Evolutionary conservation across 2,888 invertebrate genomes (phyloP).

Genomic region (Drosophila tripunctata): DNA sequence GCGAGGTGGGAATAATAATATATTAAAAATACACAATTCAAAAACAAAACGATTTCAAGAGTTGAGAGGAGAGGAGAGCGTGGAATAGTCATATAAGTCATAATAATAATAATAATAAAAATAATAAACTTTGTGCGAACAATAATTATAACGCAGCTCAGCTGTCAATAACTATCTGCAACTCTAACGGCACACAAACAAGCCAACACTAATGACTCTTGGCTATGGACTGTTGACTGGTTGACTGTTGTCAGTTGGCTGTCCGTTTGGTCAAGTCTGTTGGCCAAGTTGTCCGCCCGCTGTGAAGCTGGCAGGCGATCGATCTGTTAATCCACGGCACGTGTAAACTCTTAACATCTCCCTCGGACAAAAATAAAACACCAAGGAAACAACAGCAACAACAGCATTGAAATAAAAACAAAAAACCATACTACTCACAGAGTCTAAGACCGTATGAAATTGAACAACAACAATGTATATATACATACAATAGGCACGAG

Average conservation of each 20-base stretch:
- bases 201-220: slow-evolving; percentile 44
- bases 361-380: slow-evolving; percentile 30
- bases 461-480: slow-evolving; percentile 8
- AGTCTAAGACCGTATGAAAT: slow-evolving; percentile 33
- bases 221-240: slow-evolving; percentile 26
- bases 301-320: slow-evolving; percentile 29
- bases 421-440: background rate
- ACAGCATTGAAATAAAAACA: background rate
- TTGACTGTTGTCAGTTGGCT: slow-evolving; percentile 14
- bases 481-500: slow-evolving; percentile 1
- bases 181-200: slow-evolving; percentile 60
- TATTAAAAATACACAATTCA: slow-evolving; percentile 54
- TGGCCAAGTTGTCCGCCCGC: slow-evolving; percentile 32
- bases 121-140: slow-evolving; percentile 23
- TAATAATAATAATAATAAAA: background rate
- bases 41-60: slow-evolving; percentile 2
- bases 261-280: background rate
- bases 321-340: slow-evolving; percentile 70
- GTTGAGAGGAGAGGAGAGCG: background rate
- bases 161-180: slow-evolving; percentile 52
- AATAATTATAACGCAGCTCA: slow-evolving; percentile 42
- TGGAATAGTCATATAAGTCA: background rate
- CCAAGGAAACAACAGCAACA: background rate
- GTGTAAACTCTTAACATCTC: slow-evolving; percentile 67
- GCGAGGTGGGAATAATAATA: slow-evolving; percentile 37